These are phyloP conservation scores for Oncorhynchus masou DNA, from an alignment of 2,113 vertebrate species.

Conservation along the genomic window DNA sequence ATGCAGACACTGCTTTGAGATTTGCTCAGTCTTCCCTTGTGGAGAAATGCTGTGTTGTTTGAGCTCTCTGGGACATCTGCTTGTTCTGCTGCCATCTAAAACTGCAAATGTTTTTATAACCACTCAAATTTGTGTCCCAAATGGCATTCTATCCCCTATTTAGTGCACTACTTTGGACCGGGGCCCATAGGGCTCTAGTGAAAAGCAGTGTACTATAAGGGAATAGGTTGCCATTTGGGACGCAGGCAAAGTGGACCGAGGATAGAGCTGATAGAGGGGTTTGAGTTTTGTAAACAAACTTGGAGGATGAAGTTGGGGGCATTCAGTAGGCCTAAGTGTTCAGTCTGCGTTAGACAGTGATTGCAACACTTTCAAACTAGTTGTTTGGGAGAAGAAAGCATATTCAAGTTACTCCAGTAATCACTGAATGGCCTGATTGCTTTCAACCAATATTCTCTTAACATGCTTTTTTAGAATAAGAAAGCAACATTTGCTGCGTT, in stretches of 20 bases:
- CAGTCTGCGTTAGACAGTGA: conserved; percentile 8
- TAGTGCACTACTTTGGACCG: no score
- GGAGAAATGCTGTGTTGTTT: conserved; percentile 15
- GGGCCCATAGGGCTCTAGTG: no score
- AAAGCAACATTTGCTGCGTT: conserved; percentile 20
- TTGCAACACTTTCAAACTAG: background rate
- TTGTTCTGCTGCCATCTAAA: conserved; percentile 49
- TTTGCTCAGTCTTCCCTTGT: conserved; percentile 11
- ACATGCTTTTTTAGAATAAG: conserved; percentile 31
- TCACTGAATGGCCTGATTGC: conserved; percentile 46
- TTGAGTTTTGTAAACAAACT: conserved; percentile 11
- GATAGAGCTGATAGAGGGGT: background rate
- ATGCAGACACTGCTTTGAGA: background rate
- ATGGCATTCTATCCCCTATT: no score
- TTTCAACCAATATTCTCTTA: conserved; percentile 39
- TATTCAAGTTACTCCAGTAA: conserved; percentile 10
- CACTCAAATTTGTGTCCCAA: conserved; percentile 8
- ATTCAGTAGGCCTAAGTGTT: background rate
- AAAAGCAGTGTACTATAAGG: no score
- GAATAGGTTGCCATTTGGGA: no score
- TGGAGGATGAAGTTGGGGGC: background rate
- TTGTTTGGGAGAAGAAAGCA: background rate
- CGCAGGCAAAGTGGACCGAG: conserved; percentile 1
- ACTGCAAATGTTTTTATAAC: conserved; percentile 57
- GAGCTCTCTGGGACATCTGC: conserved; percentile 24